phyloP scores from a whole-genome alignment of 1,140 invertebrate genomes.

The Macrosteles quadrilineatus region DNA sequence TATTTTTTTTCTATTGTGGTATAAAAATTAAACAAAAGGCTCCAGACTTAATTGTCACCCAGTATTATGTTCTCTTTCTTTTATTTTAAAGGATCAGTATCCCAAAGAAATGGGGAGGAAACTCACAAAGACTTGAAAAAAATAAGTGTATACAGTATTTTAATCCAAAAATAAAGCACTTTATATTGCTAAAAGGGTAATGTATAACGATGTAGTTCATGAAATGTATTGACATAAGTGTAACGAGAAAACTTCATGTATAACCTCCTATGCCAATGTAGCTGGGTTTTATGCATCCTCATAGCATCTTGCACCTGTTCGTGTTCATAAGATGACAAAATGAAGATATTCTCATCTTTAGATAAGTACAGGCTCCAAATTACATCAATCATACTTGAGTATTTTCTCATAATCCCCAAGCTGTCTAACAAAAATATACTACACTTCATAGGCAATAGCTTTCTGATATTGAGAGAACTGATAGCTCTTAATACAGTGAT shows the following conservation, averaged over 20 bases:
- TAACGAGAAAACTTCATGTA: slow-evolving; percentile 91
- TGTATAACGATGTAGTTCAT: slow-evolving; percentile 60
- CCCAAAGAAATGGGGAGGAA: no score
- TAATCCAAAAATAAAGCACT: no score
- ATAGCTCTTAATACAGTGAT: slow-evolving; percentile 78
- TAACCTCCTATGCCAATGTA: slow-evolving; percentile 89
- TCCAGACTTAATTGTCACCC: no score
- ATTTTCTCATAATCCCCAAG: slow-evolving; percentile 85
- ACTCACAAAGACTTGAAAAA: no score
- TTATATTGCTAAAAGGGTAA: no score
- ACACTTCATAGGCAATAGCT: slow-evolving; percentile 74
- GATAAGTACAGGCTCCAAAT: slow-evolving; percentile 74
- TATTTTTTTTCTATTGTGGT: no score
- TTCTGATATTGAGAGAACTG: slow-evolving; percentile 71
- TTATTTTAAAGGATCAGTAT: no score
- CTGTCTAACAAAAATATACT: slow-evolving; percentile 79
- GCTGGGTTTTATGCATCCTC: slow-evolving; percentile 82
- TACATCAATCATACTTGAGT: slow-evolving; percentile 79
- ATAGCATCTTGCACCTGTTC: slow-evolving; percentile 66
- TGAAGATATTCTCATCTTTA: slow-evolving; percentile 71
- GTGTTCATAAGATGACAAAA: slow-evolving; percentile 53
- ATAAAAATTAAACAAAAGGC: no score
- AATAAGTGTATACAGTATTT: no score
- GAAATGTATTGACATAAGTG: slow-evolving; percentile 84
- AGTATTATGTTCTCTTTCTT: no score